Base-by-base conservation (phyloP, 2,113 vertebrate genomes). In the Sitta europaea region DNA sequence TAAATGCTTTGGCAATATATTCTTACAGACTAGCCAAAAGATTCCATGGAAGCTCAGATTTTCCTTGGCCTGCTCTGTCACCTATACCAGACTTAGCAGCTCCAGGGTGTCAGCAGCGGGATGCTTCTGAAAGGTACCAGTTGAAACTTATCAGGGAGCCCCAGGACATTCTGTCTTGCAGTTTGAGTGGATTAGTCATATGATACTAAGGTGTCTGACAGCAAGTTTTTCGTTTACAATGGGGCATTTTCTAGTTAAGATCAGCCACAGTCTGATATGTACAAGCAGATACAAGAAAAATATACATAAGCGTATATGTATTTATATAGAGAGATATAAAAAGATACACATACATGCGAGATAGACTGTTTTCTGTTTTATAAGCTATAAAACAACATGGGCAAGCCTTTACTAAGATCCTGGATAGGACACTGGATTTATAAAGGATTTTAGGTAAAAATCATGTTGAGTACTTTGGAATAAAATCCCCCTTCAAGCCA, bases 91-190 rank as follows among this genome's bases (percentile, higher is more conserved):
- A 71, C 9, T 86, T 54, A 67, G 61, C 47, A 55, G 54, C 63
- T 73, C 51, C 78, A 80, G 55, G 36, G 55, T 55, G 12, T 90
- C 45, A 71, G 51, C 36, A 88, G 28, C 0, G 0, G 31, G 40
- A 83, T 36, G 8, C 14, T 93, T 96, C 80, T 94, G 71, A 86
- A 95, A 70, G 31, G 31, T 35, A 86, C 67, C 24, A 20, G 90
- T 62, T 80, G 43, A 86, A 95, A 95, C 75, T 48, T 88, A 86
- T 35, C 85, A 70, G 55, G 20, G n/a, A 93, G 73, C 88, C 82
- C 38, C 51, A 86, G 93, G 92, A 90, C 67, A 93, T 71, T 20
- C 19, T 83, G 82, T 71, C 55, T 80, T 77, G 54, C 33, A 73
- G n/a, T 73, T 79, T 12, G 8, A 86, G 38, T 67, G 75, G 85